Evolutionary conservation across 2,888 invertebrate genomes (phyloP), one percentile per base, ranked within the genome.

Genomic region (Lasioglossum zephyrum): DNA sequence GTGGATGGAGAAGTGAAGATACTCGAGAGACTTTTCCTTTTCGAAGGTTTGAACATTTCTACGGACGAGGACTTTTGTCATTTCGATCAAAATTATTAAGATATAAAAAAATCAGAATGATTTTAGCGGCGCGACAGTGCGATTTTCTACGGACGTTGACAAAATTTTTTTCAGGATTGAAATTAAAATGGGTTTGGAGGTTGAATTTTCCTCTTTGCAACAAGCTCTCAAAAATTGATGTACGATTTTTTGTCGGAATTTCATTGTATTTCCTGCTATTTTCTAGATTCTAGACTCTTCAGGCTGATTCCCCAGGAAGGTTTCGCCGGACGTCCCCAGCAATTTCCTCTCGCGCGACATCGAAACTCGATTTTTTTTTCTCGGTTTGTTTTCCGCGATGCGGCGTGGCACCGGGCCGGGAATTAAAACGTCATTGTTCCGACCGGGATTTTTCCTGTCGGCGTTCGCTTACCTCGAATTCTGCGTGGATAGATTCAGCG

Each of bases 391-490:
- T 76, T 39, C 41, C 69, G 70, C 70, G 66, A 36, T 66, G 36
- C 63, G 13, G 13, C 63, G 66, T 22, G 3, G 9, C 44, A 44
- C 26, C 70, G 41, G 13, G 44, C 2, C n/a, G 72, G 53, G 53
- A 31, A 70, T 70, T 70, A 66, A 53, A 49, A 66, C 44, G 39
- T 69, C 69, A 47, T 49, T n/a, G 69, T 69, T 76, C 60, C 47
- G 2, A 18, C 18, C 26, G 31, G 73, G 49, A 73, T 22, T 66
- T 47, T 47, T 66, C 36, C 47, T 47, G 63, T 31, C 49, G 49
- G 39, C 13, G 66, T 31, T 5, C 44, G n/a, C 57, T 87, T 82
- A 84, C 83, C 81, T 70, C 63, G 63, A 53, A 78, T 73, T 72
- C 70, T 76, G 53, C 57, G 57, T 31, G 74, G 77, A 16, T 66